Conservation (phyloP, 2,113 vertebrate species). For the Brevimyrus niger region DNA sequence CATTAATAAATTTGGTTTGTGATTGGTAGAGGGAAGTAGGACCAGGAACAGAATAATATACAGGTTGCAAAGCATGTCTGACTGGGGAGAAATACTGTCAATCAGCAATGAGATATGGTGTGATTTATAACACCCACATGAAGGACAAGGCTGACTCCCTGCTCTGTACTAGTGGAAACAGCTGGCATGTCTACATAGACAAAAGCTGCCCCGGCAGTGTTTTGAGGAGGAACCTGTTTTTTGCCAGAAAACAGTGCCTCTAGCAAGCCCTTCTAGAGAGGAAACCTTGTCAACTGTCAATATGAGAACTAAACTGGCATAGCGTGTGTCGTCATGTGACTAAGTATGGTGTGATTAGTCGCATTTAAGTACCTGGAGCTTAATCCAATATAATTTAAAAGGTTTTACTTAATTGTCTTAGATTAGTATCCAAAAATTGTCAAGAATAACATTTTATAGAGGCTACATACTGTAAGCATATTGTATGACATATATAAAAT, state of each 20-base stretch:
- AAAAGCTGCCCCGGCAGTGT: background rate
- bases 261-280: background rate
- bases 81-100: background rate
- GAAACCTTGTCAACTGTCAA: background rate
- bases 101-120: slow-evolving; percentile 28
- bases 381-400: background rate
- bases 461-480: background rate
- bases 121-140: slow-evolving; percentile 44
- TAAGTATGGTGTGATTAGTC: background rate
- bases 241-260: background rate
- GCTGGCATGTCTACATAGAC: background rate
- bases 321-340: background rate
- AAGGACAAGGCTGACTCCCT: background rate
- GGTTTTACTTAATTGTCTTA: background rate
- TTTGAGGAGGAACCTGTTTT: background rate
- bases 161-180: background rate
- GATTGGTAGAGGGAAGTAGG: background rate
- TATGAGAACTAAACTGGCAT: background rate
- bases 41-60: background rate
- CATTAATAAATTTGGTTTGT: background rate
- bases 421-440: background rate
- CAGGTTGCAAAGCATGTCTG: background rate
- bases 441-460: background rate
- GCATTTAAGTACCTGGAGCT: background rate
- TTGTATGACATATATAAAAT: background rate